Evolutionary conservation across 2,113 vertebrate species (phyloP).

Genomic region (Tupaia tana): DNA sequence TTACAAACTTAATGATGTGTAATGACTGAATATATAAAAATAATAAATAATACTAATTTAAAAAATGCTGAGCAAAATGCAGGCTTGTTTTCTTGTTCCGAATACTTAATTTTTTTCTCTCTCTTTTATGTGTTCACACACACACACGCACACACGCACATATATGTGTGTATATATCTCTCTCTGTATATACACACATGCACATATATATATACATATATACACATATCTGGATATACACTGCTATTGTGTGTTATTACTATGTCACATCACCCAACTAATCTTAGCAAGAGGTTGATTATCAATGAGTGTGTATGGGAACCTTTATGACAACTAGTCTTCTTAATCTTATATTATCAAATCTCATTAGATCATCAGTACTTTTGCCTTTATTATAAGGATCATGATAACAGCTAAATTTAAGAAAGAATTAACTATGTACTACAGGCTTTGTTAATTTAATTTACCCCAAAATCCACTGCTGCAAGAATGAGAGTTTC

Average conservation of each 20-base stretch:
- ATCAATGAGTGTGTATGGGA: neutral
- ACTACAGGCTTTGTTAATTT: neutral
- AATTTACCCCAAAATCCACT: neutral
- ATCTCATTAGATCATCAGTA: neutral
- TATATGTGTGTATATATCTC: too few species aligned
- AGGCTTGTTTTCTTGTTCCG: neutral
- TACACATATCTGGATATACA: neutral
- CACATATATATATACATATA: neutral
- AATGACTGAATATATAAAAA: too few species aligned
- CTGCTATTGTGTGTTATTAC: neutral
- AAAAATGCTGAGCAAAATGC: neutral
- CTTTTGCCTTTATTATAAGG: constrained; percentile 21
- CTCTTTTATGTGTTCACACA: neutral
- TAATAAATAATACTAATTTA: neutral
- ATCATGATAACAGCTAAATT: neutral
- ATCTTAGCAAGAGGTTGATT: neutral
- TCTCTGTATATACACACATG: neutral
- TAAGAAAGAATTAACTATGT: neutral
- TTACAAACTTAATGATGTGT: too few species aligned
- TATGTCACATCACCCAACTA: neutral
- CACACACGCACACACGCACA: neutral
- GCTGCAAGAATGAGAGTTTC: neutral
- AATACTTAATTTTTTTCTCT: neutral
- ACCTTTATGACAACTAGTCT: neutral
- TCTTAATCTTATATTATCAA: neutral